Conservation (phyloP, 1,140 invertebrate species). For the Ericerus pela region DNA sequence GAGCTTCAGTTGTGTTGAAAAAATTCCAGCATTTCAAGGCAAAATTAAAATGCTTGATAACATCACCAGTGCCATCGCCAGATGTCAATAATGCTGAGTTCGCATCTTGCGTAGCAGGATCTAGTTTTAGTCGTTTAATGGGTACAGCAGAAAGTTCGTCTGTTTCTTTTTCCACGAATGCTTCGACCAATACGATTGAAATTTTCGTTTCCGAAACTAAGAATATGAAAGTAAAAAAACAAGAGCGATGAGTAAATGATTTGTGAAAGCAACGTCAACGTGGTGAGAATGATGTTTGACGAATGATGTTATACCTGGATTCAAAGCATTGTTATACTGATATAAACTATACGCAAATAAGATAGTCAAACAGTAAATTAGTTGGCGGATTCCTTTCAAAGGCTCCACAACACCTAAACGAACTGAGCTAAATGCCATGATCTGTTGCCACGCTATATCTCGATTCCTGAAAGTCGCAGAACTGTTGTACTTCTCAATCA, state of each 20-base stretch:
- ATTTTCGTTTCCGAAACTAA: not conserved
- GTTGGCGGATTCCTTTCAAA: not conserved
- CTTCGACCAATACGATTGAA: not conserved
- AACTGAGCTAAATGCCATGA: not conserved
- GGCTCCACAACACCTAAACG: not conserved
- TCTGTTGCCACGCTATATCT: not conserved
- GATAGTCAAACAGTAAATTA: not conserved
- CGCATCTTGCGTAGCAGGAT: not conserved
- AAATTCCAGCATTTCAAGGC: not conserved
- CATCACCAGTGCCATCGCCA: not conserved
- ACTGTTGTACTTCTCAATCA: too few relatives aligned
- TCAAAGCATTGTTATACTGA: not conserved
- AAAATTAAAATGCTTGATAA: conserved; percentile 6
- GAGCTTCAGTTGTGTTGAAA: not conserved
- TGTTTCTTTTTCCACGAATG: not conserved
- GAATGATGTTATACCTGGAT: too few relatives aligned
- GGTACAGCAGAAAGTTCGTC: not conserved
- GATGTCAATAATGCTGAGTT: not conserved
- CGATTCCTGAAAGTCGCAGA: not conserved
- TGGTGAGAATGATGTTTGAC: too few relatives aligned
- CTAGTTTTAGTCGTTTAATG: not conserved
- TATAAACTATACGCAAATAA: not conserved
- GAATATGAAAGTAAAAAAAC: not conserved
- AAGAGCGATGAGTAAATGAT: not conserved
- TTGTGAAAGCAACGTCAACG: not conserved